Evolutionary conservation across 1,140 invertebrate genomes (phyloP).

Genomic region (Dendrolimus punctatus): DNA sequence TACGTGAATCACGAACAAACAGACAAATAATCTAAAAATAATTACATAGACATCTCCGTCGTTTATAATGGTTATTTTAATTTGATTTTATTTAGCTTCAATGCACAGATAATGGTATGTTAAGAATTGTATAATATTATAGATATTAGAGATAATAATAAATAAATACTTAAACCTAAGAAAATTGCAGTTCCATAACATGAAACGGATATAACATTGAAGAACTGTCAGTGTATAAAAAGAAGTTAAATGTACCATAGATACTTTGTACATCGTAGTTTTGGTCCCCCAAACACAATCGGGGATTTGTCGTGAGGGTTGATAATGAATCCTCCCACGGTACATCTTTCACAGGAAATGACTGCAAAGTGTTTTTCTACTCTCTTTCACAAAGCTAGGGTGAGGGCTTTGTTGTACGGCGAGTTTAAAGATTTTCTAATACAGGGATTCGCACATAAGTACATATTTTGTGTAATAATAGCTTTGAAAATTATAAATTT

Average conservation of each 20-base stretch:
- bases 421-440: neutral
- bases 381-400: conserved; percentile 28
- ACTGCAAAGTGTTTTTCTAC: conserved; percentile 61
- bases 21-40: no score
- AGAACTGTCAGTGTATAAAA: conserved; percentile 6
- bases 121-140: no score
- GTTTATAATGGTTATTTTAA: no score
- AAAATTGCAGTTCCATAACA: no score
- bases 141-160: no score
- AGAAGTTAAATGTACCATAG: conserved; percentile 5
- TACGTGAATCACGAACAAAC: no score
- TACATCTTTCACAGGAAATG: conserved; percentile 62
- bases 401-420: conserved; percentile 2
- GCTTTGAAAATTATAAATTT: no score
- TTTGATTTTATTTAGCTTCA: no score
- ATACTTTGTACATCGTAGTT: conserved; percentile 16
- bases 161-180: no score
- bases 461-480: neutral
- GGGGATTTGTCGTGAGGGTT: conserved; percentile 50
- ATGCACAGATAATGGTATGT: no score
- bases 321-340: conserved; percentile 58
- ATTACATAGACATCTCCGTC: no score
- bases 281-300: conserved; percentile 35
- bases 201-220: no score
- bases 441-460: conserved; percentile 4